These are phyloP conservation scores for Graptemys geographica DNA, from an alignment of 2,797 vertebrate genomes.

Conservation along the genomic window DNA sequence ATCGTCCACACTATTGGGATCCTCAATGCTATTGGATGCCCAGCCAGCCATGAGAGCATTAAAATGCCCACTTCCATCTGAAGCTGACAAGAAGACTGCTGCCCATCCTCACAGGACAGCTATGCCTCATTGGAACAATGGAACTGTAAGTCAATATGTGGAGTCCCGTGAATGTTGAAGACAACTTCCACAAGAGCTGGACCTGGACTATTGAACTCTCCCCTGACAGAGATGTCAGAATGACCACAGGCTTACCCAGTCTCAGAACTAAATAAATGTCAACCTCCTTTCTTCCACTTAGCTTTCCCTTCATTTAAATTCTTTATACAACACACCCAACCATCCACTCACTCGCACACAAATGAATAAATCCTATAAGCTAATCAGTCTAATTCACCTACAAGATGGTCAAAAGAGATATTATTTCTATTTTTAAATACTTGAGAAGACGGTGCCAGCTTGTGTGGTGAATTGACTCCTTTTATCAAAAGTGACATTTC, in stretches of 20 bases:
- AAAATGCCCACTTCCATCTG: not conserved
- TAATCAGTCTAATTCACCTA: conserved; percentile 30
- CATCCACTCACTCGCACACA: not conserved
- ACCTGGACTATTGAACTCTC: not conserved
- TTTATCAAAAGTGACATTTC: not conserved
- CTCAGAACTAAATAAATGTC: not conserved
- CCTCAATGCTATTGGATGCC: not conserved
- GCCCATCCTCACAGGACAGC: not conserved
- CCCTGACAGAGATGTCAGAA: not conserved
- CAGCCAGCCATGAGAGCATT: not conserved
- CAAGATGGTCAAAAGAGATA: not conserved
- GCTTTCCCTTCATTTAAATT: conserved; percentile 9
- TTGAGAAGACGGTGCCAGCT: not conserved
- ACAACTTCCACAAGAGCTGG: not conserved
- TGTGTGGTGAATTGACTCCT: not conserved
- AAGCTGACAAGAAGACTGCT: not conserved
- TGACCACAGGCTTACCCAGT: not conserved
- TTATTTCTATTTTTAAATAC: conserved; percentile 29
- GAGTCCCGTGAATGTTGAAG: not conserved
- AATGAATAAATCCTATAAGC: conserved; percentile 12
- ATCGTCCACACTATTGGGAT: no score
- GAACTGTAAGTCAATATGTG: not conserved
- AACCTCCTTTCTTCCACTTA: not conserved
- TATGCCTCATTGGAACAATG: not conserved
- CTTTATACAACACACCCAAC: not conserved